phyloP scores from a whole-genome alignment of 2,113 vertebrate species.

The Grammomys dolichurus region DNA sequence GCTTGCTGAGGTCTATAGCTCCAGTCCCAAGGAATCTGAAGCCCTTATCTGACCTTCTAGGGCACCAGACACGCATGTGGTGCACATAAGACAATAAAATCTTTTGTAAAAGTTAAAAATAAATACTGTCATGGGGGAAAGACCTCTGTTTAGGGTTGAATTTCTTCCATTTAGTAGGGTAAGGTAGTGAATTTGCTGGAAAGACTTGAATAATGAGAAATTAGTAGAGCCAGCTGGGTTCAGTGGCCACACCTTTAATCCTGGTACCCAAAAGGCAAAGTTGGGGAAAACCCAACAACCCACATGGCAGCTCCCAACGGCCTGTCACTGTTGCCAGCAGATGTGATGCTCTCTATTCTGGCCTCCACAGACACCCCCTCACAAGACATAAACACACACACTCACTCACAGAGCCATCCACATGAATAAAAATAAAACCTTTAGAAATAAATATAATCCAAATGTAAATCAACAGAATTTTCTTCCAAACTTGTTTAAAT shows the following conservation, averaged over 20 bases:
- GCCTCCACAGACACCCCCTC: neutral
- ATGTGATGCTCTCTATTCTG: no score
- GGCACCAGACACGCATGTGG: neutral
- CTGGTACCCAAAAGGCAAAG: neutral
- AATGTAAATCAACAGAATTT: no score
- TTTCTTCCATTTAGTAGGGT: constrained; percentile 13
- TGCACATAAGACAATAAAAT: neutral
- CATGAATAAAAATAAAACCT: no score
- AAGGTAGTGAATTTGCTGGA: neutral
- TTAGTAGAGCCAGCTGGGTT: neutral
- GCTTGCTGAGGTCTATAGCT: neutral
- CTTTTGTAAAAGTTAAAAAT: neutral
- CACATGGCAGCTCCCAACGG: neutral
- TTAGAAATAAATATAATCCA: no score
- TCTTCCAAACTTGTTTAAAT: neutral
- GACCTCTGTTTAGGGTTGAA: neutral
- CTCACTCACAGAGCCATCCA: no score
- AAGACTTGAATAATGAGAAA: neutral
- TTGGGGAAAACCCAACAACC: neutral
- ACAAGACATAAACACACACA: no score
- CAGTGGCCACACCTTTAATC: neutral
- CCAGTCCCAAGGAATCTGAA: neutral
- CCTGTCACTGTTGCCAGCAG: neutral
- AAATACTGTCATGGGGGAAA: neutral
- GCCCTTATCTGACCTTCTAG: neutral